phyloP scores from a whole-genome alignment of 2,113 vertebrate species.

The Carlito syrichta region DNA sequence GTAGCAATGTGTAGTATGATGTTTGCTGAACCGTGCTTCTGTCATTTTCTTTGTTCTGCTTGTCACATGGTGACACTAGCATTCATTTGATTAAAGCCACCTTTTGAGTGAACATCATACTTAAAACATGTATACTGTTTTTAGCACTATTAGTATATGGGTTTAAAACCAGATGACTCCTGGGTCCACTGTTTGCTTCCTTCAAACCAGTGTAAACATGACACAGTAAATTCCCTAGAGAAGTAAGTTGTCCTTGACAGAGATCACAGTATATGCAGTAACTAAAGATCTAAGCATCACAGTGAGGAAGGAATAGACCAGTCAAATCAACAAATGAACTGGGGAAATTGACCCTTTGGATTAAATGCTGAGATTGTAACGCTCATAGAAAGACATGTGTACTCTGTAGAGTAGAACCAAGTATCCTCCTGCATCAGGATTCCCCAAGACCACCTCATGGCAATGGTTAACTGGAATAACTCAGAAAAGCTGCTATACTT shows the following conservation, averaged over 20 bases:
- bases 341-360: neutral
- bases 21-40: too few species aligned
- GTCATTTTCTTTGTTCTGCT: too few species aligned
- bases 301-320: neutral
- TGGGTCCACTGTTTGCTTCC: neutral
- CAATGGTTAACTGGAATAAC: neutral
- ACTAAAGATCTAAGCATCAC: neutral
- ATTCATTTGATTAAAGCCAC: too few species aligned
- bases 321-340: neutral
- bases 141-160: too few species aligned
- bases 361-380: neutral
- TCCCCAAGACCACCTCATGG: neutral
- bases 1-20: too few species aligned
- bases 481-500: neutral
- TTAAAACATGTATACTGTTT: too few species aligned
- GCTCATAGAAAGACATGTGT: neutral
- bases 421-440: neutral
- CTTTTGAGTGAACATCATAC: too few species aligned
- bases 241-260: neutral
- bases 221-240: neutral
- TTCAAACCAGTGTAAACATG: neutral
- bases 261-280: neutral
- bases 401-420: neutral
- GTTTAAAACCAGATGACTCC: neutral
- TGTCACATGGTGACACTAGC: too few species aligned